Conservation (phyloP, 2,888 invertebrate species). For the Cosmia pyralina region DNA sequence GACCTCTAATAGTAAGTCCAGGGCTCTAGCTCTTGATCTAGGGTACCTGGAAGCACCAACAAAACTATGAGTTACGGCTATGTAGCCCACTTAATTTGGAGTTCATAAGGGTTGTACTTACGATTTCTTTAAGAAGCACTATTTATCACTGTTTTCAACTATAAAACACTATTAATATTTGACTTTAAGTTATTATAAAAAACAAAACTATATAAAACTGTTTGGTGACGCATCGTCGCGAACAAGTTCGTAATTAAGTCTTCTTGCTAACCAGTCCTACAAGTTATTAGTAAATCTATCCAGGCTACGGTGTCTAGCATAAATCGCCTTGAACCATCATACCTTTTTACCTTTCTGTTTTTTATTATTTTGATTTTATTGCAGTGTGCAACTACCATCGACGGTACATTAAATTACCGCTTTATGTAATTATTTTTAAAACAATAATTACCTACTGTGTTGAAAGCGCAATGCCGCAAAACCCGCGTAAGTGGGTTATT, state of each 20-base stretch:
- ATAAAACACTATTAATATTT: too few relatives aligned
- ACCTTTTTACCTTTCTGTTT: neutral
- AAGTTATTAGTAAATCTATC: neutral
- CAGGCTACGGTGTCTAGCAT: neutral
- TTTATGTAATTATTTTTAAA: constrained; percentile 11
- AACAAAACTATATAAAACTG: too few relatives aligned
- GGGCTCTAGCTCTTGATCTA: too few relatives aligned
- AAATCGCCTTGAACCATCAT: neutral
- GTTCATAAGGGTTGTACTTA: too few relatives aligned
- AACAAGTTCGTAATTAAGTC: neutral
- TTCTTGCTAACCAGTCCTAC: neutral
- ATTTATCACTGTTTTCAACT: too few relatives aligned
- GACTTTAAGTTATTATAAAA: too few relatives aligned
- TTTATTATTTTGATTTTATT: neutral
- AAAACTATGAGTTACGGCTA: too few relatives aligned
- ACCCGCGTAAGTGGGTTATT: constrained; percentile 19
- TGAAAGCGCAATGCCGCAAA: constrained; percentile 42
- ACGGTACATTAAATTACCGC: neutral
- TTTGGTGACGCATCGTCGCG: too few relatives aligned
- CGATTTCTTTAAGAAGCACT: too few relatives aligned
- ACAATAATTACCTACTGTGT: constrained; percentile 27
- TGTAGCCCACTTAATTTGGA: too few relatives aligned
- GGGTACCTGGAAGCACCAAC: too few relatives aligned
- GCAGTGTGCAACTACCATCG: neutral
- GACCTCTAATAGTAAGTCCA: too few relatives aligned